A percentile compares a stretch with the other conserved stretches of the same genome.
Evolutionary conservation across 2,888 invertebrate species (phyloP).

Genomic region (Macropis europaea): DNA sequence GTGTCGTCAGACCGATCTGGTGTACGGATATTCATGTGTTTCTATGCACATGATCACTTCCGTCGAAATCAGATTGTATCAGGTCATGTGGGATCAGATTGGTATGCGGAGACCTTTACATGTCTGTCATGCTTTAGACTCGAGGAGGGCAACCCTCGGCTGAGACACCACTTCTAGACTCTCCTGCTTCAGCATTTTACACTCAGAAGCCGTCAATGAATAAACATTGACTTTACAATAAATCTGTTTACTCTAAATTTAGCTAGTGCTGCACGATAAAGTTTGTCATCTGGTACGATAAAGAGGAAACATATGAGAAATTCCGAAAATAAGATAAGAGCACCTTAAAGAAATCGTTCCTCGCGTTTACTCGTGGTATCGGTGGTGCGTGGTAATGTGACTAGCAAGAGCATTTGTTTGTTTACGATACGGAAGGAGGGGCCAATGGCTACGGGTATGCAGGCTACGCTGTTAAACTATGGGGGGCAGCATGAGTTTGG

Average conservation of each 20-base stretch:
- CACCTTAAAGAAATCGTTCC: constrained; percentile 1
- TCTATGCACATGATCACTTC: too few species aligned
- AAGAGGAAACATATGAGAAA: background rate
- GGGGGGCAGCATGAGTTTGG: constrained; percentile 76
- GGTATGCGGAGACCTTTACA: too few species aligned
- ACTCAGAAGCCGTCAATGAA: background rate
- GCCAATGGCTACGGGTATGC: constrained; percentile 71
- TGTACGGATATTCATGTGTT: too few species aligned
- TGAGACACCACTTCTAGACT: too few species aligned
- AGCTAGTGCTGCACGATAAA: background rate
- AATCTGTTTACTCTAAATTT: constrained; percentile 5
- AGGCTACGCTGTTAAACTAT: constrained; percentile 77
- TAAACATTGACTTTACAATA: background rate
- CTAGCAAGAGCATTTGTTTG: constrained; percentile 74
- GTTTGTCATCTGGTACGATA: constrained; percentile 2
- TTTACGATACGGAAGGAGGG: constrained; percentile 76
- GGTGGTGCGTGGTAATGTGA: constrained; percentile 77
- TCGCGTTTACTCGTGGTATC: constrained; percentile 69
- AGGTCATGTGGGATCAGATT: too few species aligned
- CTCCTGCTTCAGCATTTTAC: too few species aligned
- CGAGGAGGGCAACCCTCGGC: too few species aligned
- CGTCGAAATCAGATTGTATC: too few species aligned
- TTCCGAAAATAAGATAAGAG: constrained; percentile 1
- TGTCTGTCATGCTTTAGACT: too few species aligned
- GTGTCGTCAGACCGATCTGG: too few species aligned